Evolutionary conservation across 1,140 invertebrate species (phyloP).

Genomic region (Notospermus geniculatus): DNA sequence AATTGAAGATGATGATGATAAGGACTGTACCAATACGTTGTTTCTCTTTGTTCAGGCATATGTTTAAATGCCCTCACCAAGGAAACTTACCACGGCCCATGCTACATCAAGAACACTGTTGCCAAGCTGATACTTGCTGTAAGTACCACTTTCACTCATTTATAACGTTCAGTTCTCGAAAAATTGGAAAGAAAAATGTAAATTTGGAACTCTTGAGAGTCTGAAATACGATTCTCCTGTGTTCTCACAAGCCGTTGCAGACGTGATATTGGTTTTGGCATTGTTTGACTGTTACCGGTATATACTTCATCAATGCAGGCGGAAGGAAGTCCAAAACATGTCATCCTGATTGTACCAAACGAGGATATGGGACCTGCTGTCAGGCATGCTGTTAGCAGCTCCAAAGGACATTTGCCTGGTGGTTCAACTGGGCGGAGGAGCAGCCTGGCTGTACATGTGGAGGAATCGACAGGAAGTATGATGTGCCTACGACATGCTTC

Average conservation of each 20-base stretch:
- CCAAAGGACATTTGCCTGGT: neutral
- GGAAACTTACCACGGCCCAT: constrained; percentile 12
- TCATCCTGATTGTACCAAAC: constrained; percentile 13
- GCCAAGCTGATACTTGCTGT: constrained; percentile 10
- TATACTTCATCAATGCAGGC: constrained; percentile 4
- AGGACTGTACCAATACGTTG: neutral
- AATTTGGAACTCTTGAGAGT: too few species aligned
- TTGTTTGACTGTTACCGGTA: too few species aligned
- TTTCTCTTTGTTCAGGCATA: neutral
- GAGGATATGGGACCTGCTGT: constrained; percentile 6
- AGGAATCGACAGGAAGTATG: neutral
- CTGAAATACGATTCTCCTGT: neutral
- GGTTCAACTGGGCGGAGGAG: too few species aligned
- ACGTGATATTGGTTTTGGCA: too few species aligned
- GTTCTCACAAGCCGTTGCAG: too few species aligned
- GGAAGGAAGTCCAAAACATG: constrained; percentile 9
- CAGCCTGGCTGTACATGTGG: too few species aligned
- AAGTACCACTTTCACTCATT: neutral
- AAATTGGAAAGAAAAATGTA: neutral
- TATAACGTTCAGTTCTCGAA: neutral
- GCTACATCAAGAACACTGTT: constrained; percentile 11
- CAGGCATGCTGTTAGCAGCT: neutral
- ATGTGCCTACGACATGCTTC: constrained; percentile 6
- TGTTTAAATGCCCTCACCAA: constrained; percentile 6
- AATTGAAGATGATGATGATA: neutral